A percentile compares a stretch with the other conserved stretches of the same genome.
Conservation (phyloP, 1,140 invertebrate genomes). For the Brachionus rubens region DNA sequence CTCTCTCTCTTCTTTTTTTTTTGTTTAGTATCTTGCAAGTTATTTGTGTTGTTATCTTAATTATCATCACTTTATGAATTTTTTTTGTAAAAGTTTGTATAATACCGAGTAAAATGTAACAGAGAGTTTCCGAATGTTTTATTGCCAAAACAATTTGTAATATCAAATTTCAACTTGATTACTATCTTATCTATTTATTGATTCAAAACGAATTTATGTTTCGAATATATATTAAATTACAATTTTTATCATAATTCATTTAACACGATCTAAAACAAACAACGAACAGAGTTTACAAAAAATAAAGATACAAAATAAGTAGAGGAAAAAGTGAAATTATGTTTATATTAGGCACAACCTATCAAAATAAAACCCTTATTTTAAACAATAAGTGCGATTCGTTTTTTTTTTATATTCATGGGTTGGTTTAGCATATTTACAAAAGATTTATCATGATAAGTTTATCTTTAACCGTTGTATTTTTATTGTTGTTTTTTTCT, state of each 20-base stretch:
- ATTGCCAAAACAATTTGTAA: too few species aligned
- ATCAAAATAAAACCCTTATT: conserved; percentile 14
- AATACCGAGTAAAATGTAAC: too few species aligned
- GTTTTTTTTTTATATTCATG: not conserved
- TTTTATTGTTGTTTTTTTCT: not conserved
- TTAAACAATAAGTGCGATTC: conserved; percentile 1
- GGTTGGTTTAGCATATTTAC: too few species aligned
- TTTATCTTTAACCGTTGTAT: conserved; percentile 10
- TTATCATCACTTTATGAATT: too few species aligned
- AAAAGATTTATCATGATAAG: conserved; percentile 18
- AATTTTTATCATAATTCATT: conserved; percentile 20
- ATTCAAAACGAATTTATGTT: too few species aligned
- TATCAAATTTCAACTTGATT: too few species aligned
- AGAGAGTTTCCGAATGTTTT: too few species aligned
- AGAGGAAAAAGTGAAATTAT: conserved; percentile 21
- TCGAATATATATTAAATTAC: conserved; percentile 4
- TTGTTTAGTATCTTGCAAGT: not conserved
- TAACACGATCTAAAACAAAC: too few species aligned
- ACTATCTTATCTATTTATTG: too few species aligned
- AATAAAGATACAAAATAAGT: conserved; percentile 28
- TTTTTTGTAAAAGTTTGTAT: too few species aligned
- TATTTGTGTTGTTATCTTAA: not conserved
- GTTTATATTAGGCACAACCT: not conserved
- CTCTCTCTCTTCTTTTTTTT: not conserved
- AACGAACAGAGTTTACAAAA: conserved; percentile 9